Conservation (phyloP, 2,888 invertebrate species). For the Amphimallon solstitiale region DNA sequence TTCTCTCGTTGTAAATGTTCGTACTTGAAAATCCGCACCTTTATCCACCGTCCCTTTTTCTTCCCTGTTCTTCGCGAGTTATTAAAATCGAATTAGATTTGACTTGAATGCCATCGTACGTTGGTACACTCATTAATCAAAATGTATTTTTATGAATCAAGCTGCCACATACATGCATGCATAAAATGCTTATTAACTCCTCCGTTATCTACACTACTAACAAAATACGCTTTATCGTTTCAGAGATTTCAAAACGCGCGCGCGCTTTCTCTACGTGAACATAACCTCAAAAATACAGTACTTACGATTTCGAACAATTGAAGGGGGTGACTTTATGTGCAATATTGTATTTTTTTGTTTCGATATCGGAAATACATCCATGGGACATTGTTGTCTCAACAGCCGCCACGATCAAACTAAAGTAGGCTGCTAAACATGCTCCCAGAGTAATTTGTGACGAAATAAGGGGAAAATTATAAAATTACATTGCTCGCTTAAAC, state of each 20-base stretch:
- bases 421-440: constrained; percentile 63
- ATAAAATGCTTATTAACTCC: too few relatives aligned
- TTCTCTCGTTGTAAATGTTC: neutral
- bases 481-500: constrained; percentile 65
- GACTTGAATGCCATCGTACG: neutral
- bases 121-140: constrained; percentile 11
- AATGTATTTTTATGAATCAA: neutral
- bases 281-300: too few relatives aligned
- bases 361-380: constrained; percentile 10
- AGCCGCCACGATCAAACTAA: constrained; percentile 62
- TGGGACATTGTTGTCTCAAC: constrained; percentile 57
- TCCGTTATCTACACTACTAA: too few relatives aligned
- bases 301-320: too few relatives aligned
- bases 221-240: too few relatives aligned
- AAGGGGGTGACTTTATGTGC: too few relatives aligned
- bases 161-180: too few relatives aligned
- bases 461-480: constrained; percentile 67
- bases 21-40: constrained; percentile 17
- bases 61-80: constrained; percentile 15
- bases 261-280: too few relatives aligned
- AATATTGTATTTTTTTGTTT: neutral
- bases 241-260: too few relatives aligned
- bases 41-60: neutral
- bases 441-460: constrained; percentile 65
- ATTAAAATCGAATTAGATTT: constrained; percentile 39